Evolutionary conservation across 2,888 invertebrate genomes (phyloP).

Genomic region (Drosophila fungiperda): DNA sequence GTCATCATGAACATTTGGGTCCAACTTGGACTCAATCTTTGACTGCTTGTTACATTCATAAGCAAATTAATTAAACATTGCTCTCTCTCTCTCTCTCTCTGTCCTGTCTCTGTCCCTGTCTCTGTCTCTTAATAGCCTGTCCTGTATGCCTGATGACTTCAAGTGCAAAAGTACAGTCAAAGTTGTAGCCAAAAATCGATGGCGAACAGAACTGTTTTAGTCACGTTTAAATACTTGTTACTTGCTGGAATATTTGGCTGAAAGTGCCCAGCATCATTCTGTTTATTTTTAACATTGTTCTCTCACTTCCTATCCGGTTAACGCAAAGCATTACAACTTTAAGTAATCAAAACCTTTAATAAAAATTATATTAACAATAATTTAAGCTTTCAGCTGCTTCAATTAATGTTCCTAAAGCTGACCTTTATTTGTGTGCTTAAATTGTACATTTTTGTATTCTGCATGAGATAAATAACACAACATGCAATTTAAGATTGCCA

Average conservation of each 20-base stretch:
- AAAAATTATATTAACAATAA: not conserved
- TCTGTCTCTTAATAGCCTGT: not conserved
- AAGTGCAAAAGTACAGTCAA: constrained; percentile 51
- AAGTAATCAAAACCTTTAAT: not conserved
- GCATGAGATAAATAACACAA: not conserved
- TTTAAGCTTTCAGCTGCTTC: not conserved
- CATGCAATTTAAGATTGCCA: not conserved
- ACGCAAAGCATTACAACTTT: not conserved
- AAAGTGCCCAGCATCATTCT: not conserved
- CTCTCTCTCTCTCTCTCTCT: not conserved
- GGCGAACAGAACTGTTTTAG: not conserved
- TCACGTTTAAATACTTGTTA: not conserved
- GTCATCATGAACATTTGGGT: constrained; percentile 50
- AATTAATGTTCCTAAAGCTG: not conserved
- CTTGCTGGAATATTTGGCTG: constrained; percentile 20
- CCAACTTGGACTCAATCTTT: constrained; percentile 10
- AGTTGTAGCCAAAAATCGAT: constrained; percentile 31
- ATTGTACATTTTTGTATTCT: not conserved
- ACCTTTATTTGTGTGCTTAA: not conserved
- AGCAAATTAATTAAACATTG: constrained; percentile 72
- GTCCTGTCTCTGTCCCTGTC: no score
- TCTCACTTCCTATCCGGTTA: not conserved
- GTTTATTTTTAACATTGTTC: not conserved
- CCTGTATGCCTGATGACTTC: constrained; percentile 30
- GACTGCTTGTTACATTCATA: constrained; percentile 67